Evolutionary conservation across 2,113 vertebrate genomes (phyloP).

Genomic region (Corydoras maculifer): DNA sequence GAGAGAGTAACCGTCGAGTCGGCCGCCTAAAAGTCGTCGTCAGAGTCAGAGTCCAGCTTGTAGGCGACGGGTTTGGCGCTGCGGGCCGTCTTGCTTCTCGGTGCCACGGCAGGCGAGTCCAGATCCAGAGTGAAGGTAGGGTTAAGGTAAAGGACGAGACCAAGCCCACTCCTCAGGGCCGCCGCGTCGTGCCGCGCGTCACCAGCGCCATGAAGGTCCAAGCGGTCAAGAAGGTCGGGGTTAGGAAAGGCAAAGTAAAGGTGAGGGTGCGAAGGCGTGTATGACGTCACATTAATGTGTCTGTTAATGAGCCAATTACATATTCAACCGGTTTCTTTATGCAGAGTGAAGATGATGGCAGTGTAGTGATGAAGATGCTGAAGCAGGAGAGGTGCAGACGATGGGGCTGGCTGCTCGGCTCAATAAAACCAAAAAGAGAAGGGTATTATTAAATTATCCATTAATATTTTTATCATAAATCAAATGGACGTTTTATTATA

Average conservation of each 20-base stretch:
- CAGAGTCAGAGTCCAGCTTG: slow-evolving; percentile 70
- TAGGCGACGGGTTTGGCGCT: slow-evolving; percentile 73
- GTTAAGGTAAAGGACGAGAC: slow-evolving; percentile 77
- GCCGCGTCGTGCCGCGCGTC: slow-evolving; percentile 78
- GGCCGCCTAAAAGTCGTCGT: slow-evolving; percentile 50
- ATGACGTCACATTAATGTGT: too few species aligned
- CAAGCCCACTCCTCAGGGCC: slow-evolving; percentile 78
- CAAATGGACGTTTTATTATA: too few species aligned
- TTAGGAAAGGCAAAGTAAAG: slow-evolving; percentile 72
- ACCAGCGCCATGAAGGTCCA: slow-evolving; percentile 89
- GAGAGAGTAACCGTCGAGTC: background rate
- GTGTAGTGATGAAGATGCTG: slow-evolving; percentile 60
- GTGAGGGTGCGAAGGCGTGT: slow-evolving; percentile 51
- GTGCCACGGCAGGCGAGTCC: background rate
- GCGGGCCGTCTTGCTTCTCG: slow-evolving; percentile 59
- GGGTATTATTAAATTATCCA: slow-evolving; percentile 34
- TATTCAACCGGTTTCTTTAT: background rate
- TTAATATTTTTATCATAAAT: too few species aligned
- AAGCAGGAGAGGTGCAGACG: slow-evolving; percentile 39
- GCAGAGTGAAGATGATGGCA: slow-evolving; percentile 52
- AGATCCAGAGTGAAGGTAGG: slow-evolving; percentile 51
- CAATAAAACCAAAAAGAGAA: slow-evolving; percentile 66
- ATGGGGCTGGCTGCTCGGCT: slow-evolving; percentile 63
- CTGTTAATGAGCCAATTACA: background rate
- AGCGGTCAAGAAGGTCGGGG: slow-evolving; percentile 73